Evolutionary conservation across 2,113 vertebrate genomes (phyloP), one percentile per base, ranked within the genome.

Genomic region (Eolophus roseicapilla): DNA sequence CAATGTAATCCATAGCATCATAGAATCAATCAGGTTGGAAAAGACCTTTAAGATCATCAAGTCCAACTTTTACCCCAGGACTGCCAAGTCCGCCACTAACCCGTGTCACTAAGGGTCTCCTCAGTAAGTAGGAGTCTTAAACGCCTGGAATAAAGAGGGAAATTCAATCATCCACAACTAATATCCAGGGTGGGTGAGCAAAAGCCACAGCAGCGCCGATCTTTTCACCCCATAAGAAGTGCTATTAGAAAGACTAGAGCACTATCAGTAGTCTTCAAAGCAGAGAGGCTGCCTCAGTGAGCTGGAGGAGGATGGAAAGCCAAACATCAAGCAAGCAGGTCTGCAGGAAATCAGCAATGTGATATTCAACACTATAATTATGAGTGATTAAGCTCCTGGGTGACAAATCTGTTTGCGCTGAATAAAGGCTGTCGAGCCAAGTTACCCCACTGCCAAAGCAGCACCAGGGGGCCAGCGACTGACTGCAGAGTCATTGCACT

Each of bases 381-480:
- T 0, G 2, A 86, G 37, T 0, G 0, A 69, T 37, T 16, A 2
- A 13, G 68, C 7, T 3, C 53, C 12, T 25, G 67, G 55, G 68
- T 59, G 52, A 88, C 63, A 83, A 81, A 92, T 35, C 50, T 50
- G 9, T 49, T 74, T 10, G n/a, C 7, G 37, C 55, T 78, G 64
- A 91, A 73, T 2, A n/a, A 14, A 90, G 24, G 59, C 17, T 78
- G 37, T 7, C 53, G 37, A 41, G 81, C 39, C 90, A 82, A 65
- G n/a, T 41, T 8, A 20, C 15, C 29, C 41, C 44, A 1, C 1
- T 49, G 82, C 84, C 89, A 96, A 77, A 53, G 8, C 14, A 79
- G 52, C 73, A 47, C 8, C 41, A 33, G 60, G 84, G 91, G 69
- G 64, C 31, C 74, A n/a, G 7, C 15, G 27, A 31, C 37, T 53